phyloP scores from a whole-genome alignment of 2,797 vertebrate species.

The Rhynchonycteris naso region DNA sequence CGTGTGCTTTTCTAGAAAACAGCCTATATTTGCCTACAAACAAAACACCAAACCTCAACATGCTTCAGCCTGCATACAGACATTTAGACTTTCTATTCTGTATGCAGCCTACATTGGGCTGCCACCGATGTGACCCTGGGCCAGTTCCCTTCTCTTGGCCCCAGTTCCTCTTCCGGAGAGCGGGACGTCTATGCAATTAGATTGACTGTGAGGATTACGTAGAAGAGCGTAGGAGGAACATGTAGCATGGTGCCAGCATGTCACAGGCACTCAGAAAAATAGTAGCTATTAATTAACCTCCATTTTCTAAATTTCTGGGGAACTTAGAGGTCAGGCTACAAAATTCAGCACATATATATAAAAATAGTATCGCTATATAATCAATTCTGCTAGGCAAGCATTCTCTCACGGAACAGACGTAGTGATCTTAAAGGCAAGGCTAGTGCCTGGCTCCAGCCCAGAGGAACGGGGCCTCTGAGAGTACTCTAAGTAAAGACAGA shows the following conservation, averaged over 20 bases:
- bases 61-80: neutral
- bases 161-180: neutral
- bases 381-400: neutral
- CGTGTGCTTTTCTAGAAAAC: neutral
- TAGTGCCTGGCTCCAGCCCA: neutral
- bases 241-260: accelerated
- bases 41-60: neutral
- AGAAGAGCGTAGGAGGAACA: neutral
- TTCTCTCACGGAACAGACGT: neutral
- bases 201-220: neutral
- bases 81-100: neutral
- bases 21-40: neutral
- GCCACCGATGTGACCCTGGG: neutral
- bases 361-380: neutral
- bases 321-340: neutral
- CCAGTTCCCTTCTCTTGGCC: neutral
- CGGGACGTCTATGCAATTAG: neutral
- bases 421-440: neutral
- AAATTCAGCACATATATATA: neutral
- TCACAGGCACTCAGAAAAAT: neutral
- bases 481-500: neutral
- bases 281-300: neutral
- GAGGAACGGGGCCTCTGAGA: neutral
- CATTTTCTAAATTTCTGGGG: neutral
- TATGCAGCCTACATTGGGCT: neutral